phyloP scores from a whole-genome alignment of 2,888 invertebrate genomes.

The Ornithoptera alexandrae region DNA sequence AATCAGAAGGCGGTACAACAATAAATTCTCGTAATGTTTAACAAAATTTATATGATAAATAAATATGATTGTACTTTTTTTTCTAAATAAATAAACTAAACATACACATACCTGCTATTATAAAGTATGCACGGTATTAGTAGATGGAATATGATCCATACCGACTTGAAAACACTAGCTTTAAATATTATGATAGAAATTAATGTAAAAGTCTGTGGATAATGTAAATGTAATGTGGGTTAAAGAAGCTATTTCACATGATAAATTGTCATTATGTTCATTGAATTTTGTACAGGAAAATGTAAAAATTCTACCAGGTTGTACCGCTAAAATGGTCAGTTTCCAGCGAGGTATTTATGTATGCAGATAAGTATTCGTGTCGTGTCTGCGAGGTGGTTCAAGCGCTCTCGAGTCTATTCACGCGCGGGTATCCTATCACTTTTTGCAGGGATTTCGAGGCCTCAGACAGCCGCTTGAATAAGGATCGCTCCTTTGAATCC shows the following conservation, averaged over 20 bases:
- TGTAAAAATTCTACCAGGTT: not conserved
- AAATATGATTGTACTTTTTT: too few species aligned
- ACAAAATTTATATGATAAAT: too few species aligned
- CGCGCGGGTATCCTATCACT: slow-evolving; percentile 40
- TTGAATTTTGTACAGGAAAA: not conserved
- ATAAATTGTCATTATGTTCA: not conserved
- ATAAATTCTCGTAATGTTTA: too few species aligned
- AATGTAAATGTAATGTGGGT: not conserved
- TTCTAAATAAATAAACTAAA: too few species aligned
- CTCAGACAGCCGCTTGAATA: slow-evolving; percentile 28
- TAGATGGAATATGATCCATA: too few species aligned
- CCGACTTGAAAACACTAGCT: too few species aligned
- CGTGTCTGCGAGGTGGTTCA: slow-evolving; percentile 39
- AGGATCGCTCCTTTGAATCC: slow-evolving; percentile 29
- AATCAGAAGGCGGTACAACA: too few species aligned
- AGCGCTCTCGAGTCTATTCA: slow-evolving; percentile 50
- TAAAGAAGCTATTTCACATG: not conserved
- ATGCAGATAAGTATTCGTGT: slow-evolving; percentile 30
- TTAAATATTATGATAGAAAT: too few species aligned
- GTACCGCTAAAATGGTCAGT: slow-evolving; percentile 8
- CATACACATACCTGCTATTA: too few species aligned
- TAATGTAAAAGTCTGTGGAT: too few species aligned
- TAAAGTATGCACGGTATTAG: too few species aligned
- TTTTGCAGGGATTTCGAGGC: slow-evolving; percentile 34
- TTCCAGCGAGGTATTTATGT: slow-evolving; percentile 16